Evolutionary conservation across 2,797 vertebrate species (phyloP).

Genomic region (Hipposideros larvatus): DNA sequence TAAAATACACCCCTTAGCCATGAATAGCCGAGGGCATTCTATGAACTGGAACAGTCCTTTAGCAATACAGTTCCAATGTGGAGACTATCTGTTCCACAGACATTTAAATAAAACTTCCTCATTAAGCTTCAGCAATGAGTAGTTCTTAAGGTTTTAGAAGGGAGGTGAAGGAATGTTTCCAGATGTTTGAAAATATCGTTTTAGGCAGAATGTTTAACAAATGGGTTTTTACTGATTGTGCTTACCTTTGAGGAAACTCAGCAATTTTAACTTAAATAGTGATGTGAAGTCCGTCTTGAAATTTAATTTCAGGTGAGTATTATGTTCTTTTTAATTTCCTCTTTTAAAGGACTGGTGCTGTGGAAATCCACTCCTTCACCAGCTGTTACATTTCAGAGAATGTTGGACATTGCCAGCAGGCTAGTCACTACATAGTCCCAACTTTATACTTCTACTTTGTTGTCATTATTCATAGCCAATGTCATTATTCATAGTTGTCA

Average conservation of each 20-base stretch:
- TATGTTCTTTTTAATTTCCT: slow-evolving; percentile 46
- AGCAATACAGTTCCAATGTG: background rate
- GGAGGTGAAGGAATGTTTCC: background rate
- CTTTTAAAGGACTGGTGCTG: background rate
- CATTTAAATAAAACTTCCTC: background rate
- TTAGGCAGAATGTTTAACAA: slow-evolving; percentile 40
- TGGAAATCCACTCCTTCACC: background rate
- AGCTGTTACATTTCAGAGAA: background rate
- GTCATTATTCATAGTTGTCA: background rate
- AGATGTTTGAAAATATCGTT: slow-evolving; percentile 48
- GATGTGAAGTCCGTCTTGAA: background rate
- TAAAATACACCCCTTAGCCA: background rate
- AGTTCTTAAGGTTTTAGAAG: background rate
- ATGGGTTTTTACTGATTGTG: background rate
- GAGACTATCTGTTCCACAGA: background rate
- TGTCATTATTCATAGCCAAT: background rate
- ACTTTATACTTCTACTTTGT: background rate
- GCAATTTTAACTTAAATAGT: slow-evolving; percentile 16
- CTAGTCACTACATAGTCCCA: background rate
- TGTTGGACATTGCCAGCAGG: background rate
- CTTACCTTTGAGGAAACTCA: slow-evolving; percentile 39
- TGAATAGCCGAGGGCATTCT: background rate
- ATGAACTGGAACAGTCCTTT: background rate
- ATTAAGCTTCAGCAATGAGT: background rate
- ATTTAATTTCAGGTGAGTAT: slow-evolving; percentile 38